These are phyloP conservation scores for Hypomesus transpacificus DNA, from an alignment of 2,113 vertebrate species.

Conservation along the genomic window DNA sequence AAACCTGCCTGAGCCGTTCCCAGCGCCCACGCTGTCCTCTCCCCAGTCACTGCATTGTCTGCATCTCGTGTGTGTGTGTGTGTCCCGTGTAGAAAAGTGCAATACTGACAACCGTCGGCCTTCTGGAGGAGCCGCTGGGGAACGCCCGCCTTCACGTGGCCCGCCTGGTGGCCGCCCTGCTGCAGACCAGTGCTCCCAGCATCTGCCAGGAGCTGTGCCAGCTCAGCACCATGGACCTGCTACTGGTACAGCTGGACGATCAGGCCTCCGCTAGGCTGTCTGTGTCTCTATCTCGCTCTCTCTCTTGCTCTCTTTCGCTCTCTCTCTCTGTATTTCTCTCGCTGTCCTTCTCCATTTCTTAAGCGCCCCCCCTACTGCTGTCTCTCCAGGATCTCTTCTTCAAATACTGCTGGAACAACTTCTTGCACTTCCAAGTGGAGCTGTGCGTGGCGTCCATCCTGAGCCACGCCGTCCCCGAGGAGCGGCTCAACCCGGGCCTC, in stretches of 20 bases:
- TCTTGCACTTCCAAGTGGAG: constrained; percentile 98
- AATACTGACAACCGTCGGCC: constrained; percentile 90
- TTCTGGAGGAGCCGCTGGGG: constrained; percentile 92
- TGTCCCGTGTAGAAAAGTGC: constrained; percentile 79
- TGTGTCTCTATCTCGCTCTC: background rate
- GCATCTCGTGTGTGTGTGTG: constrained; percentile 4
- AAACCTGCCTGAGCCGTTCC: background rate
- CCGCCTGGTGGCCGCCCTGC: constrained; percentile 86
- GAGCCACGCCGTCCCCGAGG: constrained; percentile 77
- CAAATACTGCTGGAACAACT: constrained; percentile 98
- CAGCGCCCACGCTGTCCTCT: background rate
- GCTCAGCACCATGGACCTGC: constrained; percentile 84
- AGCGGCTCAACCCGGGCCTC: constrained; percentile 47
- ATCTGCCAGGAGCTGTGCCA: constrained; percentile 91
- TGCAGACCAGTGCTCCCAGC: constrained; percentile 83
- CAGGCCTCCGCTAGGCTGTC: background rate
- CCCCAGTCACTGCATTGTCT: background rate
- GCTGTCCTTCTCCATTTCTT: background rate
- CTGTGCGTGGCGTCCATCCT: constrained; percentile 88
- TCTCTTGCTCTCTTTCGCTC: background rate
- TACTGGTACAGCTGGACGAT: constrained; percentile 78
- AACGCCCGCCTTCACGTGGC: constrained; percentile 90
- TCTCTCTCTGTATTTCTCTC: background rate
- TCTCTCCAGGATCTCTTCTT: constrained; percentile 90
- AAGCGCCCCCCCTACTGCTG: background rate